Evolutionary conservation across 2,888 invertebrate species (phyloP), one percentile per base, ranked within the genome.

Genomic region (Beris morrisii): DNA sequence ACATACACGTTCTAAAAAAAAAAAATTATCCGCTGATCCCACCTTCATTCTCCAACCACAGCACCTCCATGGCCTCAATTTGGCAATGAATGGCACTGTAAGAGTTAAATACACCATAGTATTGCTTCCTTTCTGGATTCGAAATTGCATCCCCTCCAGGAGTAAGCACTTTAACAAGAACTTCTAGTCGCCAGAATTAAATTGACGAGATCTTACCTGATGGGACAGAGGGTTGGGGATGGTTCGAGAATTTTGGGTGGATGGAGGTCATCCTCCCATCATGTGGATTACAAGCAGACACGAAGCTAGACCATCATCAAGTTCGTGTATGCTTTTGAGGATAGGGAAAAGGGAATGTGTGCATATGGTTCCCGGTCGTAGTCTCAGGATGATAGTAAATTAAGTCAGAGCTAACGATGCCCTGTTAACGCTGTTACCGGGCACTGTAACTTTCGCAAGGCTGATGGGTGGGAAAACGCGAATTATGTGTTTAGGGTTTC

Each of bases 331-430:
- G 38, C 9, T 38, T 38, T 38, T 7, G 38, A 9, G 38, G 2
- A 7, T 38, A 9, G 38, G 38, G 9, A 38, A 38, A 3, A 1
- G 22, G 38, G 38, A 3, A 38, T 38, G 38, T 38, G 38, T 38
- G 38, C 38, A 38, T 22, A 52, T 52, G 13, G 15, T 28, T 52
- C 52, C 15, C 4, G 22, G 52, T 22, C 52, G 13, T 30, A 52
- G 22, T 22, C 52, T 22, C 52, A 52, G 28, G 28, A 52, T 52
- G 52, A 52, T 52, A 22, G 52, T 15, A 52, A 52, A 52, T 52
- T 15, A 52, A 52, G 15, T 52, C 28, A 52, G 52, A 15, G 22
- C 52, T 52, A 52, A 52, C 52, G 52, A 52, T 52, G 52, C 52
- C 4, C 28, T 15, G 22, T 52, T 11, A 13, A 28, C 52, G 11